Evolutionary conservation across 2,797 vertebrate genomes (phyloP).

Genomic region (Gymnocypris eckloni): DNA sequence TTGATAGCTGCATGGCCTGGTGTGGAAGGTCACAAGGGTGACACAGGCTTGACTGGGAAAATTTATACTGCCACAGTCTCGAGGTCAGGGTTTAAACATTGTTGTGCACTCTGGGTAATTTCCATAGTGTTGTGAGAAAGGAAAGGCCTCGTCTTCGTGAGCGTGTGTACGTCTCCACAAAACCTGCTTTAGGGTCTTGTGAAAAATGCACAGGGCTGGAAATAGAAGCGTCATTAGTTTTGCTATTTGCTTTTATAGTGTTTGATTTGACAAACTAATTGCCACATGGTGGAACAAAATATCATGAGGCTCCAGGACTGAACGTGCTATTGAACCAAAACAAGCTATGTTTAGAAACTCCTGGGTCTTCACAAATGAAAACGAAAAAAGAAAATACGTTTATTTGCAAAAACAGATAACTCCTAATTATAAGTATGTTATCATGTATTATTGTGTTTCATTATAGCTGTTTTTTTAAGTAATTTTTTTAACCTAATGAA

Average conservation of each 20-base stretch:
- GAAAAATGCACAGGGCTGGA: constrained; percentile 24
- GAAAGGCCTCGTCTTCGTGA: constrained; percentile 21
- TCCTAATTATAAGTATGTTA: no score
- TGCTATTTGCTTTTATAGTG: constrained; percentile 75
- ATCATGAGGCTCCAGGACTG: constrained; percentile 76
- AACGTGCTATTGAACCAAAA: constrained; percentile 74
- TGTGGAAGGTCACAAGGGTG: constrained; percentile 72
- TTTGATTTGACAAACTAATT: constrained; percentile 83
- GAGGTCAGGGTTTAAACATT: constrained; percentile 71
- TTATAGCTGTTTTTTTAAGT: no score
- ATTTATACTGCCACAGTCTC: constrained; percentile 69
- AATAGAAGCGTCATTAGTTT: constrained; percentile 51
- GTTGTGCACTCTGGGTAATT: constrained; percentile 73
- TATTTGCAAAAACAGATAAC: no score
- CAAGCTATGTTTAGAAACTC: constrained; percentile 77
- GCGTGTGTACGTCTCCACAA: constrained; percentile 34
- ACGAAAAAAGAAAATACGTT: constrained; percentile 44
- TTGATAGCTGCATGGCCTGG: constrained; percentile 74
- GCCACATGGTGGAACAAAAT: constrained; percentile 80
- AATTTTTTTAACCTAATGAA: no score
- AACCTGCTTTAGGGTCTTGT: constrained; percentile 47
- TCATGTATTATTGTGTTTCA: no score
- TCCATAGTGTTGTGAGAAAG: constrained; percentile 66
- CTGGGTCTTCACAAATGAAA: constrained; percentile 69
- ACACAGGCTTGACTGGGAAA: constrained; percentile 61